Conservation (phyloP, 2,113 vertebrate species). For the Holacanthus passer region DNA sequence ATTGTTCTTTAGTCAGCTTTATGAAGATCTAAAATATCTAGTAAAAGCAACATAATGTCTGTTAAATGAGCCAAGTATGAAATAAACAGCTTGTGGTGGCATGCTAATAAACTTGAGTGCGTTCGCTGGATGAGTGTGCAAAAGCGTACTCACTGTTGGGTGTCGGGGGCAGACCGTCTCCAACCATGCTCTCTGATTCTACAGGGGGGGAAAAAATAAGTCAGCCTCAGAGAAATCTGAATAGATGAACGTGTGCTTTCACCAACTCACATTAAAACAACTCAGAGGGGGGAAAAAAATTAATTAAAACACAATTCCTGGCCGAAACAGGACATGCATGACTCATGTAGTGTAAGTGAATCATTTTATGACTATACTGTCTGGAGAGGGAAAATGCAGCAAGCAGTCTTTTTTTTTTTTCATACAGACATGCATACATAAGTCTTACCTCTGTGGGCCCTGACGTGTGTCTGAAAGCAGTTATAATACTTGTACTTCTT, state of each 20-base stretch:
- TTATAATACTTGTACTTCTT: slow-evolving; percentile 99
- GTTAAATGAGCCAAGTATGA: slow-evolving; percentile 21
- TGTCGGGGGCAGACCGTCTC: slow-evolving; percentile 72
- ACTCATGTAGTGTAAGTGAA: slow-evolving; percentile 40
- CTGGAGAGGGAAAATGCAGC: slow-evolving; percentile 17
- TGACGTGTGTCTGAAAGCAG: slow-evolving; percentile 98
- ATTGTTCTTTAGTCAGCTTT: neutral
- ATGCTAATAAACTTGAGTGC: slow-evolving; percentile 21
- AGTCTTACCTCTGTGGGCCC: slow-evolving; percentile 94
- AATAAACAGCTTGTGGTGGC: slow-evolving; percentile 21
- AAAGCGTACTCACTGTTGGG: slow-evolving; percentile 77
- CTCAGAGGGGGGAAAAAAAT: slow-evolving; percentile 13
- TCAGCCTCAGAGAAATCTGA: neutral
- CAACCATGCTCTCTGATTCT: slow-evolving; percentile 82
- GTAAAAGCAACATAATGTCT: slow-evolving; percentile 16
- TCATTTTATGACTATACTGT: slow-evolving; percentile 11
- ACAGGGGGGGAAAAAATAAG: neutral
- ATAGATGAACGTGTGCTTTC: slow-evolving; percentile 13
- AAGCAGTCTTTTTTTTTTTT: slow-evolving; percentile 10
- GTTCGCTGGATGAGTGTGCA: slow-evolving; percentile 4
- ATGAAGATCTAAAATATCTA: neutral
- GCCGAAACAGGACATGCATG: slow-evolving; percentile 18
- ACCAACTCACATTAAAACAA: slow-evolving; percentile 6
- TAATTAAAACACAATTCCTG: slow-evolving; percentile 13
- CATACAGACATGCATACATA: neutral